Percentiles rank a stretch among this genome's conserved stretches.
Evolutionary conservation across 2,113 vertebrate species (phyloP).

Genomic region (Acrocephalus kingi): DNA sequence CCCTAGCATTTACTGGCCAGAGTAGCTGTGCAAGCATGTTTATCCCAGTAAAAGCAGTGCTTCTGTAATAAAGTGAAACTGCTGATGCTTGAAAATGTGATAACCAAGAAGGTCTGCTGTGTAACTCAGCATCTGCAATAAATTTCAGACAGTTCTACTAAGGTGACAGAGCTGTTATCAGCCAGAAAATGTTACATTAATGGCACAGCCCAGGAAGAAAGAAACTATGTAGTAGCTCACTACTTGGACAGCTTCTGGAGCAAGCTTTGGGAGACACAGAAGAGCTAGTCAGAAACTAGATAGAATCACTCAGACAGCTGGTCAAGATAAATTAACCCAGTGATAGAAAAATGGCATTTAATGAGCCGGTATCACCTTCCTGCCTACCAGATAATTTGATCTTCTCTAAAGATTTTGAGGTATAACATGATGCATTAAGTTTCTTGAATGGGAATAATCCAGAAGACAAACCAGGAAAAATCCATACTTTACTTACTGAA

Average conservation of each 20-base stretch:
- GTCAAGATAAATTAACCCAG: neutral
- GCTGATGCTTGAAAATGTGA: neutral
- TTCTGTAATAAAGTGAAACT: neutral
- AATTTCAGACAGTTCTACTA: neutral
- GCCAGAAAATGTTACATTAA: neutral
- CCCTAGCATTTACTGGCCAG: neutral
- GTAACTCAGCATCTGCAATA: neutral
- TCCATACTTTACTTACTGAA: neutral
- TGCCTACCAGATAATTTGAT: neutral
- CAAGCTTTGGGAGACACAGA: neutral
- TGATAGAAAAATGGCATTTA: neutral
- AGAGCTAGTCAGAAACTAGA: neutral
- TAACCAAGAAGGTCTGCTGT: neutral
- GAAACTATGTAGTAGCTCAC: neutral
- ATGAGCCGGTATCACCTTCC: neutral
- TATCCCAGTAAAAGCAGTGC: neutral
- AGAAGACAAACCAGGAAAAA: fast-evolving
- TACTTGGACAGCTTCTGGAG: neutral
- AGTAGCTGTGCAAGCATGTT: neutral
- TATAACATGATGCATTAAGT: neutral
- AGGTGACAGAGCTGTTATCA: neutral
- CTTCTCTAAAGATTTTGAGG: neutral
- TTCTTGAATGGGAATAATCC: neutral
- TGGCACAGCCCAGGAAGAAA: neutral
- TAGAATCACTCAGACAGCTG: neutral